Base-by-base conservation (phyloP, 2,888 invertebrate genomes). In the Hyles lineata region DNA sequence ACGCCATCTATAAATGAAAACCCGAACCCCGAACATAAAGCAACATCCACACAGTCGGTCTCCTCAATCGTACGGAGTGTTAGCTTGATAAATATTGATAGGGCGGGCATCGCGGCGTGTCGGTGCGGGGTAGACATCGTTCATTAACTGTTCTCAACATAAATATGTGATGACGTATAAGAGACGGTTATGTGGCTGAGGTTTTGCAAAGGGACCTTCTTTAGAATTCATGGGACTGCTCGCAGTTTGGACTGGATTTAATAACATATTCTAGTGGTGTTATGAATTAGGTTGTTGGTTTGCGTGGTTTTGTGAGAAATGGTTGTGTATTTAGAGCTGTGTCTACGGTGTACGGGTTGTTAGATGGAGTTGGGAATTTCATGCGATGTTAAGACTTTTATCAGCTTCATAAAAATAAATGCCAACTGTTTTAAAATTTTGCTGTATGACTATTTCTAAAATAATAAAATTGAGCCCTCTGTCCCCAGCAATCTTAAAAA, bases 41-140 rank as follows among this genome's bases (percentile, higher is more conserved):
- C n/a, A 6, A 17, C 32, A 52, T 11, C 5, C n/a, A 55, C 29
- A 58, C 70, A 32, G 70, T 11, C 58, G 4, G 52, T 29, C 72
- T 74, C 70, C 73, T 70, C 63, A 58, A 50, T 70, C 73, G 75
- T 72, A 72, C 9, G 29, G 74, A 77, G 72, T 77, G 73, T 60
- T 63, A 72, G 73, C 75, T 79, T 78, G 73, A 83, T 85, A 83
- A 83, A 85, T 85, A 84, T 82, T 83, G 82, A 85, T 84, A 78
- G 75, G 73, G 60, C 11, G 72, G 55, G 71, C 74, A 73, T 72
- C 72, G 72, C 71, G 60, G 58, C 70, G 74, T 72, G 72, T 75
- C 61, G 74, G 71, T 21, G 55, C 21, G 52, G 70, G 71, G 72
- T 70, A 70, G 77, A 73, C 73, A 79, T 72, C 75, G 81, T 77